Conservation (phyloP, 2,888 invertebrate genomes). For the Synanthedon myopaeformis region DNA sequence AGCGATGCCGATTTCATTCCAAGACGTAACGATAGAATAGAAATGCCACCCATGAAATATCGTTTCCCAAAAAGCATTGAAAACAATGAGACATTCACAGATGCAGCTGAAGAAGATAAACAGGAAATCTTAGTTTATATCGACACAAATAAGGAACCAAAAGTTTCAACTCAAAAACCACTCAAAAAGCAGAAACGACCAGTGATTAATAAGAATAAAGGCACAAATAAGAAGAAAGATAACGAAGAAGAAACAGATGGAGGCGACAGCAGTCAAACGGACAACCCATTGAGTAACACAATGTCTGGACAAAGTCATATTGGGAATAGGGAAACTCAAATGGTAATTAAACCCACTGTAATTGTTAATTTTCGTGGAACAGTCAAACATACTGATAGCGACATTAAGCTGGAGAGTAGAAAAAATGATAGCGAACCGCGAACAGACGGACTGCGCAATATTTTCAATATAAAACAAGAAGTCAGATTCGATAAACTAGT, state of each 20-base stretch:
- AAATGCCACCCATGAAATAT: slow-evolving; percentile 51
- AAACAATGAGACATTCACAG: slow-evolving; percentile 18
- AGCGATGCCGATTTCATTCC: slow-evolving; percentile 47
- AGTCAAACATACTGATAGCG: slow-evolving; percentile 47
- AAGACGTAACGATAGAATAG: slow-evolving; percentile 54
- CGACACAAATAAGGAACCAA: slow-evolving; percentile 29
- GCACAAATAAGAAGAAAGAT: slow-evolving; percentile 18
- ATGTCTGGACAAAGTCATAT: slow-evolving; percentile 61
- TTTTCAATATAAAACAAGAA: slow-evolving; percentile 62
- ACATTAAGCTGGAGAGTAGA: slow-evolving; percentile 41
- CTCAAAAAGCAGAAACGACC: slow-evolving; percentile 28
- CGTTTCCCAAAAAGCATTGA: slow-evolving; percentile 46
- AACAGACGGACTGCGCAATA: slow-evolving; percentile 30
- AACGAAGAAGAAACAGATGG: slow-evolving; percentile 18
- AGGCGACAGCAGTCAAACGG: slow-evolving; percentile 1
- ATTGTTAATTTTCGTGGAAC: slow-evolving; percentile 58
- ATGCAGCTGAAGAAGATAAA: slow-evolving; percentile 17
- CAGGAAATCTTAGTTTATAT: slow-evolving; percentile 46
- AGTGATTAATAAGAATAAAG: slow-evolving; percentile 17
- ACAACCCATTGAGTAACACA: slow-evolving; percentile 34
- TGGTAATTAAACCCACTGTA: slow-evolving; percentile 58
- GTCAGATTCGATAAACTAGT: slow-evolving; percentile 39
- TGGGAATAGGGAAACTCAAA: slow-evolving; percentile 58
- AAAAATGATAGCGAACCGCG: slow-evolving; percentile 23
- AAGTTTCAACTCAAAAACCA: slow-evolving; percentile 30